Evolutionary conservation across 2,888 invertebrate genomes (phyloP), one percentile per base, ranked within the genome.

Genomic region (Synanthedon myopaeformis): DNA sequence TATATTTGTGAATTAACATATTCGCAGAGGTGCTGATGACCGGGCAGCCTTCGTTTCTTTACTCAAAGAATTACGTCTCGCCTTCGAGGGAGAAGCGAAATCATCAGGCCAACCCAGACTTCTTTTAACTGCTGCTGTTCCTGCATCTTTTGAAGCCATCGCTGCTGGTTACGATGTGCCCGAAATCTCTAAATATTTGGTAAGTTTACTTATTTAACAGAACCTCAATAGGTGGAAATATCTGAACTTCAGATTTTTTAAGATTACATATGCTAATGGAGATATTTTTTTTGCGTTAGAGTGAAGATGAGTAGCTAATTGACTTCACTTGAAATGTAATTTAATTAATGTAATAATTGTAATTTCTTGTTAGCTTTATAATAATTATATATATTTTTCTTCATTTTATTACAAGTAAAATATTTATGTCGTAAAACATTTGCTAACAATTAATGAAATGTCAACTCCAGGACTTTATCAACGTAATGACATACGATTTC

Each of bases 401-500:
- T 45, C 13, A 13, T 45, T 45, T 45, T 45, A 14, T 45, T 45
- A 5, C n/a, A 45, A 45, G n/a, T 45, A 14, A 35, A 35, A 35
- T 35, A 35, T 10, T 10, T 35, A n/a, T 10, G 35, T 35, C 35
- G 0, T 10, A 35, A 35, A 10, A 35, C 35, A 35, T 14, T 45
- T 45, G n/a, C 13, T 45, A 45, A n/a, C 8, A 12, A 13, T 45
- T 45, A 13, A 45, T 14, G n/a, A 45, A 45, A 45, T 14, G 12
- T 19, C 19, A 13, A 10, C 65, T 67, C 3, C 64, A 88, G 88
- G 97, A 97, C 81, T 96, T 94, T 72, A 96, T 97, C 73, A 97
- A 96, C 74, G 94, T 97, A 10, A 96, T 97, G 96, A 96, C 96
- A 0, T 97, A 97, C 71, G 97, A 97, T 76, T 97, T 97, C 90